Conservation (phyloP, 2,797 vertebrate species). For the Lagodon rhomboides region DNA sequence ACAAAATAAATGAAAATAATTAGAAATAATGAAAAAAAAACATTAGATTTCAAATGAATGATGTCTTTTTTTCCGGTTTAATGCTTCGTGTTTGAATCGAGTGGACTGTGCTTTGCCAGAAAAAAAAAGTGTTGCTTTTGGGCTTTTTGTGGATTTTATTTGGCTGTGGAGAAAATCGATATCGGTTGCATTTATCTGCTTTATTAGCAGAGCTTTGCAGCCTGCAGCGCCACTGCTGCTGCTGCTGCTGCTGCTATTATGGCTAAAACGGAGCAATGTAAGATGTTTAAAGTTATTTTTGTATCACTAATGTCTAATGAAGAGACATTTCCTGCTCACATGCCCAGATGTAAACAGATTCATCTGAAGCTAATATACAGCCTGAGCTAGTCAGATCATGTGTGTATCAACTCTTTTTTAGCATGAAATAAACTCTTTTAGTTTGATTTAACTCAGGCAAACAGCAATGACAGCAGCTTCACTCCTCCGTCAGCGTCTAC, state of each 20-base stretch:
- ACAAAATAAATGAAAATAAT: slow-evolving; percentile 4
- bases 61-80: neutral
- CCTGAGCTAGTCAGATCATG: too few species aligned
- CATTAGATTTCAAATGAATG: neutral
- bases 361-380: too few species aligned
- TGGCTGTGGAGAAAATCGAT: slow-evolving; percentile 44
- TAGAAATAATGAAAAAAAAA: neutral
- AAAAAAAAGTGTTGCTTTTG: slow-evolving; percentile 11
- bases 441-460: too few species aligned
- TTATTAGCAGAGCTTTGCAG: slow-evolving; percentile 43
- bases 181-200: slow-evolving; percentile 54
- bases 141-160: slow-evolving; percentile 46
- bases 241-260: slow-evolving; percentile 30
- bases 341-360: too few species aligned
- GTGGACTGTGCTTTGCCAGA: neutral
- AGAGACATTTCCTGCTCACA: neutral
- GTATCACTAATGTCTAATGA: neutral
- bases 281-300: neutral
- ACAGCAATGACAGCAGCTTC: too few species aligned
- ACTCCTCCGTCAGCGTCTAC: too few species aligned
- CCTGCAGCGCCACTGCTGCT: slow-evolving; percentile 2
- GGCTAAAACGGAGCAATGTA: neutral
- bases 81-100: neutral
- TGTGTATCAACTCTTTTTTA: neutral
- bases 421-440: too few species aligned